Evolutionary conservation across 2,113 vertebrate species (phyloP).

Genomic region (Epinephelus lanceolatus): DNA sequence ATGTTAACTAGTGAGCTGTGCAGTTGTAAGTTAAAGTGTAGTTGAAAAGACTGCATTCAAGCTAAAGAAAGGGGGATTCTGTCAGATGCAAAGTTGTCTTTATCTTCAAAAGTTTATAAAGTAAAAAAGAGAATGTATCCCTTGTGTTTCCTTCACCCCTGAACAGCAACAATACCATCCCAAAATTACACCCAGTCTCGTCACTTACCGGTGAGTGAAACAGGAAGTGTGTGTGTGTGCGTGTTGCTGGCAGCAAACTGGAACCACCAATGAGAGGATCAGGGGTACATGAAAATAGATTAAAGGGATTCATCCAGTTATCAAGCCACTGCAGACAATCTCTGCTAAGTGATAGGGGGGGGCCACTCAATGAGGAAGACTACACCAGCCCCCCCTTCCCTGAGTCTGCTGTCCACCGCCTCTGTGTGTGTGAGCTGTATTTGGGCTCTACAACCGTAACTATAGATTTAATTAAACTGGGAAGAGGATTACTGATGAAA

Average conservation of each 20-base stretch:
- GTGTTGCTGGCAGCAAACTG: constrained; percentile 43
- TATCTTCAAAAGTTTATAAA: constrained; percentile 5
- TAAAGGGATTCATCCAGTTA: constrained; percentile 81
- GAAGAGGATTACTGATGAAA: constrained; percentile 69
- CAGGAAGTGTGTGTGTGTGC: constrained; percentile 12
- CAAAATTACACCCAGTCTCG: constrained; percentile 25
- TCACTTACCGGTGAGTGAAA: constrained; percentile 34
- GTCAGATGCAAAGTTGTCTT: neutral
- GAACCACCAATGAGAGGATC: constrained; percentile 67
- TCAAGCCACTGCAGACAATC: constrained; percentile 80
- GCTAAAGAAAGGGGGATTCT: neutral
- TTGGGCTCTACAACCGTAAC: constrained; percentile 52
- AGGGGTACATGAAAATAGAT: constrained; percentile 79
- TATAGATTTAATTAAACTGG: constrained; percentile 72
- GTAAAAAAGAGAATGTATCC: constrained; percentile 13
- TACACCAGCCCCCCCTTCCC: neutral
- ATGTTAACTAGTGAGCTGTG: no score
- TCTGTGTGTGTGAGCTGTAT: constrained; percentile 39
- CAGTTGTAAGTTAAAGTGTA: no score
- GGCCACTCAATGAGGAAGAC: constrained; percentile 60
- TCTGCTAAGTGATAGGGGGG: constrained; percentile 73
- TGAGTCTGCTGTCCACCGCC: constrained; percentile 17
- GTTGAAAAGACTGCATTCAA: no score
- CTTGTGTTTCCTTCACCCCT: constrained; percentile 9
- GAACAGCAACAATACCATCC: constrained; percentile 13